Evolutionary conservation across 2,888 invertebrate genomes (phyloP).

Genomic region (Hypena proboscidalis): DNA sequence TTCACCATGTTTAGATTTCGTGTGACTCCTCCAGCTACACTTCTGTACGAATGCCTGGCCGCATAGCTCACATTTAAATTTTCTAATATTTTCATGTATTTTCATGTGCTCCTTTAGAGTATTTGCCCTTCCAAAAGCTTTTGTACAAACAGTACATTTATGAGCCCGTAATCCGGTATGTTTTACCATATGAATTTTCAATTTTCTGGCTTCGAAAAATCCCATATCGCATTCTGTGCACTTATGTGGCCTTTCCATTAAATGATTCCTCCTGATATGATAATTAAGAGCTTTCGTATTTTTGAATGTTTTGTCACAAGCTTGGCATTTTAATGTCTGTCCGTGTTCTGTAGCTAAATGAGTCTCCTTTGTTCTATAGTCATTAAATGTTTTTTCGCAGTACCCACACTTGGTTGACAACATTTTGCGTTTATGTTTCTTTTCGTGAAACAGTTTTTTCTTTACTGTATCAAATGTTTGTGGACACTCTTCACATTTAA

Average conservation of each 20-base stretch:
- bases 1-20: conserved; percentile 31
- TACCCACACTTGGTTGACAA: conserved; percentile 47
- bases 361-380: conserved; percentile 28
- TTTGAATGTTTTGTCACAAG: conserved; percentile 54
- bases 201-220: conserved; percentile 45
- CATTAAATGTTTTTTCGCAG: conserved; percentile 35
- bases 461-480: conserved; percentile 14
- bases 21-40: conserved; percentile 35
- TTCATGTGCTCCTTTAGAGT: conserved; percentile 50
- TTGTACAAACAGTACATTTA: conserved; percentile 62
- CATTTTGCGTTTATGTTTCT: background rate
- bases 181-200: conserved; percentile 56
- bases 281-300: conserved; percentile 40
- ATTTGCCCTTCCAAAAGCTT: conserved; percentile 41
- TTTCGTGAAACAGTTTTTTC: conserved; percentile 2
- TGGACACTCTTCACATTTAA: conserved; percentile 44
- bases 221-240: conserved; percentile 69
- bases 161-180: conserved; percentile 62
- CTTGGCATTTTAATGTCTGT: conserved; percentile 46
- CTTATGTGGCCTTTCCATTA: conserved; percentile 61
- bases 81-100: conserved; percentile 47
- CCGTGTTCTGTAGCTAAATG: conserved; percentile 47
- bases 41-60: conserved; percentile 41
- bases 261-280: conserved; percentile 61
- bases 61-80: conserved; percentile 41